These are phyloP conservation scores for Nasonia longicornis DNA, from an alignment of 1,140 invertebrate genomes.

Conservation along the genomic window DNA sequence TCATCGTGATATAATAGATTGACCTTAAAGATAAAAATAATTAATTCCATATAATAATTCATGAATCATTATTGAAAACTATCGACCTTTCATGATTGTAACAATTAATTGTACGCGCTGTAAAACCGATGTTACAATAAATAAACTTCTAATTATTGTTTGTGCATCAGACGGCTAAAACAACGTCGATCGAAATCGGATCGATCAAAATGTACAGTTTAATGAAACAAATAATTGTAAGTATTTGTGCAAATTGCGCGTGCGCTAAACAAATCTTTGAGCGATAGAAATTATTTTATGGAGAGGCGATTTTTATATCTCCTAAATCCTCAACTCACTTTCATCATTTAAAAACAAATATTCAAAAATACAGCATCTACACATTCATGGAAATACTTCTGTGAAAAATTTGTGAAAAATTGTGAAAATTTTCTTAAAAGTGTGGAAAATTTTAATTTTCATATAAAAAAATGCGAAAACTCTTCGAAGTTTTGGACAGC, in stretches of 20 bases:
- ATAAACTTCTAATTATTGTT: neutral
- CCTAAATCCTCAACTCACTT: neutral
- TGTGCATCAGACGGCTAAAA: neutral
- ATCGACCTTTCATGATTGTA: neutral
- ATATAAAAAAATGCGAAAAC: neutral
- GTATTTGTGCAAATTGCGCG: neutral
- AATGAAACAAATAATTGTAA: neutral
- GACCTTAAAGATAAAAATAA: slow-evolving; percentile 35
- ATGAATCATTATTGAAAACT: slow-evolving; percentile 1
- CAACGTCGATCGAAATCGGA: neutral
- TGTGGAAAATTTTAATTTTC: neutral
- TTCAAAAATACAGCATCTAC: slow-evolving; percentile 7
- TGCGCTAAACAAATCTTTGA: neutral
- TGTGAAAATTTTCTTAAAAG: neutral
- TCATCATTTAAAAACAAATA: neutral
- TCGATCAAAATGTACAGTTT: too few relatives aligned
- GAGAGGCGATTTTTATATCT: slow-evolving; percentile 4
- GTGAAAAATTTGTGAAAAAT: slow-evolving; percentile 29
- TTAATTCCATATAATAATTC: slow-evolving; percentile 13
- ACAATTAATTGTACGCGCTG: neutral
- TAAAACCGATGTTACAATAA: neutral
- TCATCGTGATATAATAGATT: slow-evolving; percentile 26
- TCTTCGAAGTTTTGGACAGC: neutral
- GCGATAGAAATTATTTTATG: neutral
- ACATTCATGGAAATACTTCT: neutral